Base-by-base conservation (phyloP, 1,140 invertebrate genomes). In the Camponotus vicinus region DNA sequence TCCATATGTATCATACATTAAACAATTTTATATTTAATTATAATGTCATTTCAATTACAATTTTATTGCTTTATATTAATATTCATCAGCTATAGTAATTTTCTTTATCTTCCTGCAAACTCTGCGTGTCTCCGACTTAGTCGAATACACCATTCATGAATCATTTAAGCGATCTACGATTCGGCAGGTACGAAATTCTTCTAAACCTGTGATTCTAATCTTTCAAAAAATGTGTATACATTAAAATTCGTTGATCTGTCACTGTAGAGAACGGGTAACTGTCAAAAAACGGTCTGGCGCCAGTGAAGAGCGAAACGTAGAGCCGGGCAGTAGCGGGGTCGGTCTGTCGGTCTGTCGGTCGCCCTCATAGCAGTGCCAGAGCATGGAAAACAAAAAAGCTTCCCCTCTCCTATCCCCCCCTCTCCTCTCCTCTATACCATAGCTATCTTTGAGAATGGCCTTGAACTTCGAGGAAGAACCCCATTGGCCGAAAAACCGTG, bases 401-500 rank as follows among this genome's bases (percentile, higher is more conserved):
- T 63, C 55, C 37, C 85, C 55, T 40, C 21, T 27, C 27, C 27
- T 27, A 27, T 27, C 37, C 85, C 55, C 40, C 21, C 63, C 55
- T 63, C 55, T 32, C 85, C 55, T 49, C 21, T 37, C 64, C 82
- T 59, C 57, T 52, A 49, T 76, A 67, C 45, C 75, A 40, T 61
- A 82, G 79, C 67, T 86, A 85, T 92, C 87, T 85, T 89, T 80
- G 86, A 84, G 82, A 78, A 90, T 89, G 92, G 89, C 92, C 92
- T 93, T 93, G 92, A 93, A 93, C 92, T 93, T 92, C 78, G 84
- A 84, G 87, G 77, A 86, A 90, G 88, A 86, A 85, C 88, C 87
- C 86, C 79, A 89, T 87, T 89, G 89, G 70, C 90, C 92, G 92
- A 93, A 93, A 93, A 93, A 93, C 87, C 89, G 89, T 93, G 92